These are phyloP conservation scores for Phenganax marumi DNA, from an alignment of 92 coral and sea anemone species.

Conservation along the genomic window DNA sequence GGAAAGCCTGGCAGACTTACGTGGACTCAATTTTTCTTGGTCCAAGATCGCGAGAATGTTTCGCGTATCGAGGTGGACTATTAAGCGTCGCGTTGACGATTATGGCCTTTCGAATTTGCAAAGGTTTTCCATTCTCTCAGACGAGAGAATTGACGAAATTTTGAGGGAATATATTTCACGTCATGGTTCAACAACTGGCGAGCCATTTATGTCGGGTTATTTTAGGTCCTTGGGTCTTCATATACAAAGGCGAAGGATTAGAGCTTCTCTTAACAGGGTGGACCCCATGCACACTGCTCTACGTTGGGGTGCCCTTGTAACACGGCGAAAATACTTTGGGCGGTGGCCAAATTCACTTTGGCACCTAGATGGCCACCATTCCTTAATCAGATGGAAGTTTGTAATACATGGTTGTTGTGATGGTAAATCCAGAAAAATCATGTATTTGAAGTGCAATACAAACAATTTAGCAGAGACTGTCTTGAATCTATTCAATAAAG, in stretches of 20 bases:
- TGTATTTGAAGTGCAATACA: neutral
- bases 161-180: slow-evolving; percentile 63
- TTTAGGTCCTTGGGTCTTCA: slow-evolving; percentile 49
- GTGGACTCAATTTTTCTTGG: slow-evolving; percentile 70
- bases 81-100: slow-evolving; percentile 58
- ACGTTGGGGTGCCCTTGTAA: too few relatives aligned
- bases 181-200: slow-evolving; percentile 67
- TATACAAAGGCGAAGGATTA: neutral
- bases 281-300: too few relatives aligned
- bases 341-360: too few relatives aligned
- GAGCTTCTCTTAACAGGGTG: too few relatives aligned
- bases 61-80: slow-evolving; percentile 67
- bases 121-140: slow-evolving; percentile 59
- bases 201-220: slow-evolving; percentile 60
- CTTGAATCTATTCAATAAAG: neutral
- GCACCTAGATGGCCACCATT: too few relatives aligned
- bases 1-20: slow-evolving; percentile 49
- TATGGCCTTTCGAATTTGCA: slow-evolving; percentile 50
- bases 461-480: neutral
- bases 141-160: slow-evolving; percentile 56
- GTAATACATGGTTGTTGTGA: too few relatives aligned
- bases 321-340: too few relatives aligned
- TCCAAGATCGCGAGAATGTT: slow-evolving; percentile 60
- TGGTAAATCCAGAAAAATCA: too few relatives aligned
- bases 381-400: too few relatives aligned